Evolutionary conservation across 1,140 invertebrate species (phyloP), one percentile per base, ranked within the genome.

Genomic region (Radopholus similis): DNA sequence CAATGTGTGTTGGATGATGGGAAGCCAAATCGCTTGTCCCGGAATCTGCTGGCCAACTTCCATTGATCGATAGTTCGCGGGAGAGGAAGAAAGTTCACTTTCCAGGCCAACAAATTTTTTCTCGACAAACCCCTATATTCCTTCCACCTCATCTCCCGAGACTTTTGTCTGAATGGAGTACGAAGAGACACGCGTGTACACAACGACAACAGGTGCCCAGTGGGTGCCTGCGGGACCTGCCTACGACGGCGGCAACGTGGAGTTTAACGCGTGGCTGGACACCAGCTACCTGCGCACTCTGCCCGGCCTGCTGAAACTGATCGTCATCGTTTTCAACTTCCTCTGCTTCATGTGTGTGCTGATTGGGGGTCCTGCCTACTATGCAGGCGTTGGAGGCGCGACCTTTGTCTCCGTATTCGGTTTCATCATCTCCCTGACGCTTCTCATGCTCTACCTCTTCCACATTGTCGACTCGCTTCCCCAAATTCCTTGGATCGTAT

Each of bases 401-500:
- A 81, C 80, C 13, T 81, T 81, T 49, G 81, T 83, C 3, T 70
- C 81, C 11, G 66, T 75, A 15, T 68, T 83, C 65, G 79, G 80
- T 23, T 77, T 81, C 32, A 72, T 71, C 21, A 76, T 81, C 26
- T 75, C 81, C 8, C 55, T 80, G 2, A 69, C 71, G 15, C 78
- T 81, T 23, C 57, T 81, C 6, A 56, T 77, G 34, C 68, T 81
- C 4, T 81, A 81, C 55, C 57, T 81, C 4, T 81, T 82, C 56
- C 73, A 78, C 47, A 65, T 81, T 6, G 81, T 81, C 13, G 79
- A 81, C 57, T 54, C 28, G 18, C 23, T 74, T n/a, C 63, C 64
- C 4, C 68, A 81, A 11, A 65, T 81, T n/a, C 81, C 81, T 2
- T 82, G 81, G 77, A 82, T 81, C 58, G 68, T 81, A 32, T 34